Conservation (phyloP, 2,113 vertebrate genomes). For the Anolis sagrei region DNA sequence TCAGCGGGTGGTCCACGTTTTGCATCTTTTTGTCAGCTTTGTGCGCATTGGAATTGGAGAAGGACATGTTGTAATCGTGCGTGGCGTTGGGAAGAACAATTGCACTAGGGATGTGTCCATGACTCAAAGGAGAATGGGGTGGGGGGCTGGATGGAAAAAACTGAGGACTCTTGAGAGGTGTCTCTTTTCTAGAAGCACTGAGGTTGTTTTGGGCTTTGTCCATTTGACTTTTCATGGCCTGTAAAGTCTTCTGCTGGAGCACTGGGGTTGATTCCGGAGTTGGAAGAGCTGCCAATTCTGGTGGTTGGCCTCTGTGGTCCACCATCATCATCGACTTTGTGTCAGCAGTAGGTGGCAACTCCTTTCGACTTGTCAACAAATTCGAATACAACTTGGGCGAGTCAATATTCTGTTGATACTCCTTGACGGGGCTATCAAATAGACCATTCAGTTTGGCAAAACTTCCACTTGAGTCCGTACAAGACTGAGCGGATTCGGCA, state of each 20-base stretch:
- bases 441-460: constrained; percentile 94
- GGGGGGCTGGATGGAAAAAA: constrained; percentile 90
- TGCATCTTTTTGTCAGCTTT: constrained; percentile 89
- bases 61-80: constrained; percentile 87
- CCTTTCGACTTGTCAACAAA: constrained; percentile 90
- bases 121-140: constrained; percentile 86
- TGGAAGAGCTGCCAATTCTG: constrained; percentile 92
- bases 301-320: constrained; percentile 88
- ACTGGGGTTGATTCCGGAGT: constrained; percentile 97
- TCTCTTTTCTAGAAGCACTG: constrained; percentile 85
- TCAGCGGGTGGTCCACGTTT: constrained; percentile 81
- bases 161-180: constrained; percentile 87
- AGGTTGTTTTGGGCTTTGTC: constrained; percentile 86
- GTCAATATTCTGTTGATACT: constrained; percentile 93
- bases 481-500: constrained; percentile 90
- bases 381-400: constrained; percentile 95
- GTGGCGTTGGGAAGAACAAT: constrained; percentile 97
- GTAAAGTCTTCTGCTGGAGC: constrained; percentile 93
- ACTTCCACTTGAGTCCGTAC: constrained; percentile 93
- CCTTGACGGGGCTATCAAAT: constrained; percentile 96
- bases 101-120: constrained; percentile 94
- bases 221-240: constrained; percentile 91
- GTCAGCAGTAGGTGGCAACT: constrained; percentile 83
- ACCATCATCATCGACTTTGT: constrained; percentile 90
- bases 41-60: constrained; percentile 85